phyloP scores from a whole-genome alignment of 2,888 invertebrate genomes.

The Nephrocerus scutellatus region DNA sequence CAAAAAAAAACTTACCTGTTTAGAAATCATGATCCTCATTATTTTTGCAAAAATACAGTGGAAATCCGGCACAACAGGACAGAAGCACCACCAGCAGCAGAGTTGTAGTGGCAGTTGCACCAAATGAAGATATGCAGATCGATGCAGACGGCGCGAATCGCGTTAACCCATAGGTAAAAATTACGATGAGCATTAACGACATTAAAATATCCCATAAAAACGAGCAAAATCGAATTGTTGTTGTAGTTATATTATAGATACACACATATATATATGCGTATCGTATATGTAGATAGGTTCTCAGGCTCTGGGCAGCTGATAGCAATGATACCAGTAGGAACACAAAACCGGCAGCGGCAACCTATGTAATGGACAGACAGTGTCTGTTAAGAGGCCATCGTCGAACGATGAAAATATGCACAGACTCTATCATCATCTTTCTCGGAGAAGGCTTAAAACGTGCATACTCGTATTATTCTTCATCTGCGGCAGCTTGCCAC shows the following conservation, averaged over 20 bases:
- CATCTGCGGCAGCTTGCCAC: conserved; percentile 8
- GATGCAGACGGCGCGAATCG: conserved; percentile 13
- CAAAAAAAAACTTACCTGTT: too few relatives aligned
- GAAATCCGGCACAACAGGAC: too few relatives aligned
- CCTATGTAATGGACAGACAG: conserved; percentile 16
- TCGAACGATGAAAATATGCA: conserved; percentile 34
- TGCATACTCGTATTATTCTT: conserved; percentile 10
- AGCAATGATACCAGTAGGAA: conserved; percentile 11
- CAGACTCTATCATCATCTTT: conserved; percentile 17
- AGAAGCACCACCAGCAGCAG: too few relatives aligned
- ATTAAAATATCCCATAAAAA: conserved; percentile 36
- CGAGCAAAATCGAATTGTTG: conserved; percentile 20
- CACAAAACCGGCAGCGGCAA: conserved; percentile 8
- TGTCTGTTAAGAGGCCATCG: conserved; percentile 3
- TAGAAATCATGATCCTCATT: conserved; percentile 42
- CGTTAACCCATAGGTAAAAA: conserved; percentile 30
- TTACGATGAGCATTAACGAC: conserved; percentile 46
- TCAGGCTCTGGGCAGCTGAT: conserved; percentile 13
- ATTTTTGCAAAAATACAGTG: conserved; percentile 28
- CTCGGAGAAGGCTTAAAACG: conserved; percentile 9
- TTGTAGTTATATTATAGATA: conserved; percentile 18
- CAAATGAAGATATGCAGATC: conserved; percentile 47
- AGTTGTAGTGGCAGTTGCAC: too few relatives aligned
- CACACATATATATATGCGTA: conserved; percentile 7
- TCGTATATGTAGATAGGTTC: conserved; percentile 12